Base-by-base conservation (phyloP, 2,797 vertebrate genomes). In the Epinephelus awoara region DNA sequence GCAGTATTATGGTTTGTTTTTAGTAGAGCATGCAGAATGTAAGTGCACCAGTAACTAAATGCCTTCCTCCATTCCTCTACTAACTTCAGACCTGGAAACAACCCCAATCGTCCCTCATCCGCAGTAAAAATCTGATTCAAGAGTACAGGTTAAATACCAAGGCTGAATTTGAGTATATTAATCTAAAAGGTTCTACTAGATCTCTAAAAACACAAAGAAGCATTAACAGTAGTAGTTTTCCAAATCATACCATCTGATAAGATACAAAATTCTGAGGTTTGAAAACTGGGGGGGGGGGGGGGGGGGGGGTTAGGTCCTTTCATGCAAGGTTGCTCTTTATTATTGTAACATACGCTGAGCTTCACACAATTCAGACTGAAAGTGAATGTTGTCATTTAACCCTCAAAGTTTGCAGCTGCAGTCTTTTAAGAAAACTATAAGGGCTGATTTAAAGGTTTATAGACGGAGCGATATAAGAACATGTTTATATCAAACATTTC, bases 171-270 rank as follows among this genome's bases (percentile, higher is more conserved):
- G n/a, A 72, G 67, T 73, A 54, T 59, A 67, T 67, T 72, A 1
- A 27, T 67, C 73, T 84, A 77, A 83, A 82, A 80, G 47, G 25
- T 50, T 83, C 47, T 10, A 55, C 62, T 79, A 79, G 44, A 65
- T 55, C 34, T 75, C 56, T 78, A 81, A 88, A 85, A 89, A 86
- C 42, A 77, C 49, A 67, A 61, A 77, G 67, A 69, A 27, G 56
- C 34, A 8, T 6, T 73, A 84, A 77, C 66, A 81, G 82, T n/a
- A 84, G 80, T 67, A 66, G 54, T 75, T 82, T 21, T 46, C 57
- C 47, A 82, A 73, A 73, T 58, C 62, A 86, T 67, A 74, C 34
- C 57, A 68, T 75, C 25, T 54, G 23, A 57, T 44, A 5, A 71
- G 58, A 77, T 83, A 84, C 50, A 74, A 82, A 74, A 80, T 29